Evolutionary conservation across 2,797 vertebrate species (phyloP).

Genomic region (Sandelia bainsii): DNA sequence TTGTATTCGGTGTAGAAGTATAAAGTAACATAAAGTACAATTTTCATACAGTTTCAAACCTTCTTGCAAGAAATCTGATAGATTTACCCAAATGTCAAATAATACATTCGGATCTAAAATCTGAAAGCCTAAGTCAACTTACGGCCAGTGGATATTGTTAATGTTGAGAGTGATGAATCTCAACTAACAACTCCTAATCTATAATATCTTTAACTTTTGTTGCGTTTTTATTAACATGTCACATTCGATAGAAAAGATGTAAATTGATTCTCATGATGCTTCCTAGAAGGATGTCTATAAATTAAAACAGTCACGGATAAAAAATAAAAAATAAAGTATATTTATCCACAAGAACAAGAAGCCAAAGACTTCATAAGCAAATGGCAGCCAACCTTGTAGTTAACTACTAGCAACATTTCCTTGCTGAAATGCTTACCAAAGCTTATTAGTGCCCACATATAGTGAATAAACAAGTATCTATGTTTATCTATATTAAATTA

Average conservation of each 20-base stretch:
- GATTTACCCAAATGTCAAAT: not conserved
- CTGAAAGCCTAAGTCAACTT: not conserved
- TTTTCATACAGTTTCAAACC: not conserved
- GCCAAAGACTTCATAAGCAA: constrained; percentile 5
- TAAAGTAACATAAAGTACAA: too few relatives aligned
- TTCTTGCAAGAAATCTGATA: not conserved
- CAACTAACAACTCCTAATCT: not conserved
- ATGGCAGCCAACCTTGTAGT: not conserved
- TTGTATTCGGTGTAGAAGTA: too few relatives aligned
- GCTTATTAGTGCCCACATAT: not conserved
- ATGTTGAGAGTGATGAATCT: not conserved
- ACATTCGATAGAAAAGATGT: not conserved
- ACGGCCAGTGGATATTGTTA: not conserved
- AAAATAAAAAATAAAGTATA: not conserved
- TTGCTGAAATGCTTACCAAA: not conserved
- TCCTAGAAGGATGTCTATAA: not conserved
- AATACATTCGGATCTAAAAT: not conserved
- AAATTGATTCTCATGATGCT: not conserved
- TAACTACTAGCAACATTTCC: not conserved
- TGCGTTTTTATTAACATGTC: not conserved
- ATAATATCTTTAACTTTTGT: not conserved
- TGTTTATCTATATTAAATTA: not conserved
- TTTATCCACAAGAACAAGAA: not conserved
- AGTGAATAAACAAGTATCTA: not conserved
- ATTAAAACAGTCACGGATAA: not conserved